Percentiles rank a stretch among this genome's conserved stretches.
phyloP scores from a whole-genome alignment of 2,113 vertebrate genomes.

The Zosterops pallidus region DNA sequence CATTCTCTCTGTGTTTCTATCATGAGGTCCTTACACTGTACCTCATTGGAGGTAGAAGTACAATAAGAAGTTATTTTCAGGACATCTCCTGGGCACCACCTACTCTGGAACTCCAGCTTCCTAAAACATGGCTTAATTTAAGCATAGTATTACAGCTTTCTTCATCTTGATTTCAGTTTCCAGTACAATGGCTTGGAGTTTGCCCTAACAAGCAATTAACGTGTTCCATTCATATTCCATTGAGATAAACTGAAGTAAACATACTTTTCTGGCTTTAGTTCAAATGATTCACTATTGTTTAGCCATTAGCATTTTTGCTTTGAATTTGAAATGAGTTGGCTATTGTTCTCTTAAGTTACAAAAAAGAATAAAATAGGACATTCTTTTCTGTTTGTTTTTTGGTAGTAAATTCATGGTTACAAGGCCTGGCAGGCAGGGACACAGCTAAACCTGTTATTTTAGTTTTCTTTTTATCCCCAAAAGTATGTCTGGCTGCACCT shows the following conservation, averaged over 20 bases:
- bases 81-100: not conserved
- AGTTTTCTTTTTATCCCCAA: not conserved
- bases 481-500: not conserved
- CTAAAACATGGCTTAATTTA: not conserved
- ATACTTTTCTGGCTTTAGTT: not conserved
- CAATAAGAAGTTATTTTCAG: not conserved
- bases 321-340: not conserved
- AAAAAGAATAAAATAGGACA: not conserved
- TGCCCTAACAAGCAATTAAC: not conserved
- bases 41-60: not conserved
- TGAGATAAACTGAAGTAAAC: not conserved
- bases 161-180: not conserved
- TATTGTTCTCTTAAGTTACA: not conserved
- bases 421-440: not conserved
- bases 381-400: not conserved
- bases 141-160: not conserved
- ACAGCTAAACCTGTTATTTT: not conserved
- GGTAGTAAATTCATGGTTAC: not conserved
- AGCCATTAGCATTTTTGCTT: slow-evolving; percentile 7
- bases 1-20: not conserved
- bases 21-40: not conserved
- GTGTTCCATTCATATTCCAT: not conserved
- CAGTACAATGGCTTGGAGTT: not conserved
- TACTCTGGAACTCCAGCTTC: not conserved
- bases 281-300: not conserved